Base-by-base conservation (phyloP, 2,888 invertebrate species). In the Drosophila maculinotata region DNA sequence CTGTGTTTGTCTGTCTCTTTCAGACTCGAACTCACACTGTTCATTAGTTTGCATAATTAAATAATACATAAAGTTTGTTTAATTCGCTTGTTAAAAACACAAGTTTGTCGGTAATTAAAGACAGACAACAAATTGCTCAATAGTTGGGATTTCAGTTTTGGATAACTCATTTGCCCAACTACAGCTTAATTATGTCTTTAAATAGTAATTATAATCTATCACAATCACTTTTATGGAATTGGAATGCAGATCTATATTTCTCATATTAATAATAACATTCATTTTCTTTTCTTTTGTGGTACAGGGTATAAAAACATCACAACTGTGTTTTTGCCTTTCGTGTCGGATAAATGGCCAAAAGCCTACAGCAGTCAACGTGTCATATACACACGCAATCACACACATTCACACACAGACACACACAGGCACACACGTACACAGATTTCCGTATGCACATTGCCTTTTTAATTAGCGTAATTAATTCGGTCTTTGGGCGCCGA, bases 391-490 rank as follows among this genome's bases (percentile, higher is more conserved):
- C 23, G 8, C 36, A 25, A n/a, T 9, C 10, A n/a, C 36, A 7
- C 15, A 30, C 3, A 5, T 20, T 14, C 25, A 25, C n/a, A 6
- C 14, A 12, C 9, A 28, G 5, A 36, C 28, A 12, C 10, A 30
- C 14, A 17, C 41, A 20, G 38, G 20, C 17, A 10, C 2, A 15
- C 31, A 44, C 9, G 8, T 9, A 5, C 7, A 25, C 17, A 54
- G 3, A 17, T 5, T 25, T 9, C 17, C 10, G 9, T 23, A 25
- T 35, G 26, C 28, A 41, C 33, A 42, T 39, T 35, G 28, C 6
- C 52, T 33, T 53, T 75, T 75, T 75, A 76, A 76, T 76, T 76
- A 76, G 58, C 75, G 60, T 78, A 78, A 76, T 78, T 76, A 76
- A 75, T 67, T 62, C 53, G 41, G 23, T 20, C 52, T 71, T 64